A percentile compares a stretch with the other conserved stretches of the same genome.
Conservation (phyloP, 1,140 invertebrate genomes). For the Harlomillsia oculata region DNA sequence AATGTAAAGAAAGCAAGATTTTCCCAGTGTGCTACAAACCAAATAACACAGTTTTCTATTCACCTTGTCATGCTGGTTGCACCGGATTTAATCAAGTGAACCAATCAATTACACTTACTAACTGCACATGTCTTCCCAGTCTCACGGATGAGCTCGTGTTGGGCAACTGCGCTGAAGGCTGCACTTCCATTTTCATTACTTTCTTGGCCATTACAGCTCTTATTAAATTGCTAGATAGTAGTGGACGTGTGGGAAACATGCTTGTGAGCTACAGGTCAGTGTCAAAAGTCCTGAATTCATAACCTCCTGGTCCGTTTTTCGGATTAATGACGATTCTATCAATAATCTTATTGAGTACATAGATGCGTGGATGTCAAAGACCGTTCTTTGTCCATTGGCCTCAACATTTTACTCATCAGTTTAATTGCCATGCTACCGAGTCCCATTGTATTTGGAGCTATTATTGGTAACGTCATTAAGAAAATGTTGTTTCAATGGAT, state of each 20-base stretch:
- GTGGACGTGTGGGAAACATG: slow-evolving; percentile 38
- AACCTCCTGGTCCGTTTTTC: background rate
- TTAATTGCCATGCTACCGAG: slow-evolving; percentile 26
- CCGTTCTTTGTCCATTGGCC: slow-evolving; percentile 38
- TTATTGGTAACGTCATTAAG: slow-evolving; percentile 23
- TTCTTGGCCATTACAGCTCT: slow-evolving; percentile 36
- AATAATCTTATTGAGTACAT: background rate
- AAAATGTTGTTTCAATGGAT: no score
- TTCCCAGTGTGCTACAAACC: slow-evolving; percentile 35
- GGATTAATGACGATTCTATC: background rate
- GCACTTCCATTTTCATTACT: slow-evolving; percentile 34
- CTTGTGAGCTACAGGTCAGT: slow-evolving; percentile 38
- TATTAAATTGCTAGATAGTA: slow-evolving; percentile 37
- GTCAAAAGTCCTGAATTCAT: background rate
- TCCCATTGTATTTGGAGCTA: slow-evolving; percentile 32
- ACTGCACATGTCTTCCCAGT: slow-evolving; percentile 21
- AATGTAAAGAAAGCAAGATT: slow-evolving; percentile 32
- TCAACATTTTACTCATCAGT: slow-evolving; percentile 27
- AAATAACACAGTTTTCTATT: slow-evolving; percentile 33
- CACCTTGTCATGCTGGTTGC: slow-evolving; percentile 37
- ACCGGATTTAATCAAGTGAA: background rate
- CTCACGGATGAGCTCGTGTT: slow-evolving; percentile 13
- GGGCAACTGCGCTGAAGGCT: slow-evolving; percentile 35
- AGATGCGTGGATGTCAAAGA: slow-evolving; percentile 39
- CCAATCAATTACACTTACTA: slow-evolving; percentile 14